These are phyloP conservation scores for Alfaro cultratus DNA, from an alignment of 2,797 vertebrate species.

Conservation along the genomic window DNA sequence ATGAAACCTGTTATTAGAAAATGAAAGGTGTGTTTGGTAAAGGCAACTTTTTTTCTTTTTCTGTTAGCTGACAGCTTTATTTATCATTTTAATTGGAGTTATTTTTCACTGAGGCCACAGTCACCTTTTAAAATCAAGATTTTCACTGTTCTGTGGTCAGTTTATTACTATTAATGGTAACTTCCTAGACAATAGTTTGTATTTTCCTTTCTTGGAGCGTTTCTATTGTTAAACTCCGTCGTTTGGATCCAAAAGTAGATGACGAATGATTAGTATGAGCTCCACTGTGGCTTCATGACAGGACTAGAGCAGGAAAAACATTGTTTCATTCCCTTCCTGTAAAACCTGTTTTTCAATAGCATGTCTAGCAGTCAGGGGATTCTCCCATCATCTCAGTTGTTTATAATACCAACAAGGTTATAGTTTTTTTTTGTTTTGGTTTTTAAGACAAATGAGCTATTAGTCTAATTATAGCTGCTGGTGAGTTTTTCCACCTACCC, in stretches of 20 bases:
- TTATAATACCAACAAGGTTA: neutral
- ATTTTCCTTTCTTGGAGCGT: neutral
- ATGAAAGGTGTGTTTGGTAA: conserved; percentile 14
- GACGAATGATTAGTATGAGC: conserved; percentile 44
- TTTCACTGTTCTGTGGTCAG: neutral
- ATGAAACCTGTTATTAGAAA: conserved; percentile 1
- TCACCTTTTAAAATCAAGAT: neutral
- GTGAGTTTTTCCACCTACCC: conserved; percentile 41
- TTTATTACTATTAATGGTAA: conserved; percentile 2
- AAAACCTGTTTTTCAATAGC: conserved; percentile 73
- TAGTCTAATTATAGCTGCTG: conserved; percentile 43
- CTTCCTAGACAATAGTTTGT: conserved; percentile 1
- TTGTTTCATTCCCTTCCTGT: conserved; percentile 76
- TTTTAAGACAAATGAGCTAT: neutral
- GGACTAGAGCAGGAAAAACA: conserved; percentile 52
- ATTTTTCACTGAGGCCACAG: neutral
- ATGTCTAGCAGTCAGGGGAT: conserved; percentile 50
- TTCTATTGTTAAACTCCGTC: conserved; percentile 11
- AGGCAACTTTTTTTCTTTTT: conserved; percentile 5
- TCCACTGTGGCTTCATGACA: conserved; percentile 42
- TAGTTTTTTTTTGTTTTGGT: neutral
- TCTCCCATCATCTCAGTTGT: conserved; percentile 19
- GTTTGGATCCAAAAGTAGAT: conserved; percentile 41
- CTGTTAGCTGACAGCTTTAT: neutral
- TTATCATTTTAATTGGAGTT: neutral